Percentiles rank a stretch among this genome's conserved stretches.
Conservation (phyloP, 2,888 invertebrate genomes). For the Coelogynopora nodosa region DNA sequence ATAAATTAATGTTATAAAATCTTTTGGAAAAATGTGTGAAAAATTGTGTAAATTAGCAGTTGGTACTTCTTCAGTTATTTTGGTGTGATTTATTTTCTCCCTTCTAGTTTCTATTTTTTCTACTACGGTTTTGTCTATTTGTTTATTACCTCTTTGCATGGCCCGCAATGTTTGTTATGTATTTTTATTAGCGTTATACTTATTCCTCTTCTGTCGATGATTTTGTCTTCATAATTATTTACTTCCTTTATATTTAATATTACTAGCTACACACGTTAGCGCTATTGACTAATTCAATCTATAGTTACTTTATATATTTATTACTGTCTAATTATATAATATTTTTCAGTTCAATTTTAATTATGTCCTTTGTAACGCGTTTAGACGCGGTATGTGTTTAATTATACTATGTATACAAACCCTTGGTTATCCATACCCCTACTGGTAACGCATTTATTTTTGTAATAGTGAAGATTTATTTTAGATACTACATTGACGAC, state of each 20-base stretch:
- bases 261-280: neutral
- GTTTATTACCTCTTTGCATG: neutral
- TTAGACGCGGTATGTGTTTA: neutral
- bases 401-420: neutral
- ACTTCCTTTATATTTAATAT: neutral
- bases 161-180: neutral
- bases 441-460: conserved; percentile 31
- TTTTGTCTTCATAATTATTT: neutral
- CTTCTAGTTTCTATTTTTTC: neutral
- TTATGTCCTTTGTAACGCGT: neutral
- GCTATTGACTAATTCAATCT: neutral
- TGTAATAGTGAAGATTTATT: conserved; percentile 16
- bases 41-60: neutral
- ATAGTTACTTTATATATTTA: neutral
- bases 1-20: neutral
- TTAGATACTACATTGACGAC: conserved; percentile 20
- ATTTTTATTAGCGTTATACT: neutral
- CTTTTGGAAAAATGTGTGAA: neutral
- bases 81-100: neutral
- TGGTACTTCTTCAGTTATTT: neutral
- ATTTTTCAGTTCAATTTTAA: neutral
- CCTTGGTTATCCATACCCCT: too few species aligned
- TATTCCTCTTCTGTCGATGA: neutral
- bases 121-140: neutral
- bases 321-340: neutral